These are phyloP conservation scores for Dryococelus australis DNA, from an alignment of 2,888 invertebrate genomes.

Conservation along the genomic window DNA sequence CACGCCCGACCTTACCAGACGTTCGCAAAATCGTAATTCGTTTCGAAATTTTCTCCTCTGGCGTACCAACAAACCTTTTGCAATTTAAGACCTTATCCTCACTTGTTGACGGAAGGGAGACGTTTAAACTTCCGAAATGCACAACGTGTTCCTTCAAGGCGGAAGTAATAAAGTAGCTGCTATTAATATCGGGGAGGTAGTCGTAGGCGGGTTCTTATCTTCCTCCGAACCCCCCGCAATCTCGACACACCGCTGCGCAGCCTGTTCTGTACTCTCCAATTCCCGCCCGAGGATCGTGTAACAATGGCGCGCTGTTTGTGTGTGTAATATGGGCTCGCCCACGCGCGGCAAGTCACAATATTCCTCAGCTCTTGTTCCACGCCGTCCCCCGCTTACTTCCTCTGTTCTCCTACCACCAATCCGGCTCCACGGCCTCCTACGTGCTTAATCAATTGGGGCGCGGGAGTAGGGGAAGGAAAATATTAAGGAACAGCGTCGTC, in stretches of 20 bases:
- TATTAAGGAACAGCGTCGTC: too few species aligned
- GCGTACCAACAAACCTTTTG: too few species aligned
- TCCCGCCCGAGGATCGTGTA: neutral
- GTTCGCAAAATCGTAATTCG: too few species aligned
- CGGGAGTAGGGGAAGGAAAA: too few species aligned
- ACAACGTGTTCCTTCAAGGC: neutral
- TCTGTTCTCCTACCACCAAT: too few species aligned
- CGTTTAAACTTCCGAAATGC: too few species aligned
- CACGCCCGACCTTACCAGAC: too few species aligned
- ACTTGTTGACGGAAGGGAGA: too few species aligned
- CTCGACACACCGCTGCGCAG: neutral
- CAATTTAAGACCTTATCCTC: too few species aligned
- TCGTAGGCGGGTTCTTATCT: neutral
- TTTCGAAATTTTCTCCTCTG: too few species aligned
- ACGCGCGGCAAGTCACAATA: neutral
- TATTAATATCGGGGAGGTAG: neutral
- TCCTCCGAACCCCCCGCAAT: neutral
- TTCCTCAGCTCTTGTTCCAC: neutral
- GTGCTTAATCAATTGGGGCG: too few species aligned
- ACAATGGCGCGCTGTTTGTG: neutral
- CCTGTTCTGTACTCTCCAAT: neutral
- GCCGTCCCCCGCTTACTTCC: neutral
- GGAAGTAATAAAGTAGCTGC: neutral
- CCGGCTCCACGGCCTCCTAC: too few species aligned
- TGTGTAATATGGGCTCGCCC: neutral